A percentile compares a stretch with the other conserved stretches of the same genome.
phyloP scores from a whole-genome alignment of 2,113 vertebrate species.

The rabbit (Oryctolagus cuniculus) region DNA sequence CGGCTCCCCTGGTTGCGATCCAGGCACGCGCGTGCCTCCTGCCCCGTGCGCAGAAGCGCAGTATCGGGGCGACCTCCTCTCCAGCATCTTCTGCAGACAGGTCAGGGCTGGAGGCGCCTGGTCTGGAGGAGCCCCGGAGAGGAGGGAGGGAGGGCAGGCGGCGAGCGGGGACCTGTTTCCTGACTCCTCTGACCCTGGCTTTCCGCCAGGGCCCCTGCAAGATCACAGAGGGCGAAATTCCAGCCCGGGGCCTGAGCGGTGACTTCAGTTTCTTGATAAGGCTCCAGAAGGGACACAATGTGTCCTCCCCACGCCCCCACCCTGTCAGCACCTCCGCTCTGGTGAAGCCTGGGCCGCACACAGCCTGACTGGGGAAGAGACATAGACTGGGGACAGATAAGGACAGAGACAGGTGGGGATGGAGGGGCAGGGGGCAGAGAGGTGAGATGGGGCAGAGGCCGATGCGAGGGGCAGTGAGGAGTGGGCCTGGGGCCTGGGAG shows the following conservation, averaged over 20 bases:
- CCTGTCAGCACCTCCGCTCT: slow-evolving; percentile 76
- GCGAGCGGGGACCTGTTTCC: slow-evolving; percentile 71
- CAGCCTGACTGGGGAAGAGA: slow-evolving; percentile 70
- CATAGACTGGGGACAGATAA: slow-evolving; percentile 73
- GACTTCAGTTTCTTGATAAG: slow-evolving; percentile 77
- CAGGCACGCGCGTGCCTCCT: background rate
- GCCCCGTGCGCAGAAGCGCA: no score
- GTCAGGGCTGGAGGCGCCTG: background rate
- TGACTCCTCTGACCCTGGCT: slow-evolving; percentile 72
- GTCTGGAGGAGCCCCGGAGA: background rate
- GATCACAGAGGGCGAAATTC: slow-evolving; percentile 81
- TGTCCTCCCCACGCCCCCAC: slow-evolving; percentile 67
- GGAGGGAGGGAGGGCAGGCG: background rate
- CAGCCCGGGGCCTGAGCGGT: slow-evolving; percentile 68
- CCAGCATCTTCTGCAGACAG: background rate
- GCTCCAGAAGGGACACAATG: slow-evolving; percentile 57
- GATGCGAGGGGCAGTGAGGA: background rate
- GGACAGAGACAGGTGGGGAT: slow-evolving; percentile 62
- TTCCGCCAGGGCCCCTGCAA: slow-evolving; percentile 69
- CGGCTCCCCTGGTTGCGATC: background rate
- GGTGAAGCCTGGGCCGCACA: slow-evolving; percentile 65
- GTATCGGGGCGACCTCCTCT: background rate
- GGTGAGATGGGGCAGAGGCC: background rate
- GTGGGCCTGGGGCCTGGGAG: background rate
- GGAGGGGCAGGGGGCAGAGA: background rate